Evolutionary conservation across 2,888 invertebrate genomes (phyloP).

Genomic region (Eupithecia centaureata): DNA sequence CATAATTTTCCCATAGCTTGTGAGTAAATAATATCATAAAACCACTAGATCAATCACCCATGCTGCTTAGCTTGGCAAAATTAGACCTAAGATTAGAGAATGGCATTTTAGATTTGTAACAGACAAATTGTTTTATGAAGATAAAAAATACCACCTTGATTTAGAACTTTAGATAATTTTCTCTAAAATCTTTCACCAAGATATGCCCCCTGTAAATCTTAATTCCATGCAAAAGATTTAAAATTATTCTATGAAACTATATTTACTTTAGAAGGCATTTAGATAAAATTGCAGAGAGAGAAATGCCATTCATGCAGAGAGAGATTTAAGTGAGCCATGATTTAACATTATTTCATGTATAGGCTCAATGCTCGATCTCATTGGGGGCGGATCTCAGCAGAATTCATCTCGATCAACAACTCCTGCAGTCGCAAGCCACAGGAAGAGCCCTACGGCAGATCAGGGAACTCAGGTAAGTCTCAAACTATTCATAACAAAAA

Average conservation of each 20-base stretch:
- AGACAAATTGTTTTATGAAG: no score
- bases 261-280: neutral
- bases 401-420: conserved; percentile 90
- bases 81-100: neutral
- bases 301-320: conserved; percentile 16
- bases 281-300: no score
- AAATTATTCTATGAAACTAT: neutral
- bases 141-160: neutral
- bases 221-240: neutral
- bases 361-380: conserved; percentile 87
- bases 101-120: neutral
- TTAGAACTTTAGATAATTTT: neutral
- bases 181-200: neutral
- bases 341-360: conserved; percentile 23
- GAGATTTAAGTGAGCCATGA: neutral
- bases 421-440: conserved; percentile 88
- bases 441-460: conserved; percentile 94
- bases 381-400: conserved; percentile 85
- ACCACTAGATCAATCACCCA: neutral
- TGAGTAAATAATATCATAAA: neutral
- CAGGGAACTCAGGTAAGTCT: conserved; percentile 89
- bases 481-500: neutral
- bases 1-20: neutral
- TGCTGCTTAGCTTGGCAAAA: neutral
- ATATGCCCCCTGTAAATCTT: neutral